phyloP scores from a whole-genome alignment of 2,797 vertebrate genomes.

The Bradypodion ventrale region DNA sequence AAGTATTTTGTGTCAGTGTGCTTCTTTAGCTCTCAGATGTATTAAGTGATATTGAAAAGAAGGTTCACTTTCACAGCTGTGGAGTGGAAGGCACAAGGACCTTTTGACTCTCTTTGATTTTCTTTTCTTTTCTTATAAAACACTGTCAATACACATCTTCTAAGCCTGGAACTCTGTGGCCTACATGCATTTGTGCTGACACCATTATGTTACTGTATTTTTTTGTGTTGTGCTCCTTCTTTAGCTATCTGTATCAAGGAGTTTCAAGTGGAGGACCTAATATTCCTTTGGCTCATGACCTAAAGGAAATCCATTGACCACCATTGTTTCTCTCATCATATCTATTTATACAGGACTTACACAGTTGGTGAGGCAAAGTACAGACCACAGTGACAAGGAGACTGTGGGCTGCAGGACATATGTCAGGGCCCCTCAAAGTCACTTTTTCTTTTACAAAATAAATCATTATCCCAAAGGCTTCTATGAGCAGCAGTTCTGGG shows the following conservation, averaged over 20 bases:
- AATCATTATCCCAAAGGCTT: no score
- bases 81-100: neutral
- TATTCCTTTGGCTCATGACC: neutral
- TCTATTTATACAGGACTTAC: neutral
- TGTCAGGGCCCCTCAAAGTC: no score
- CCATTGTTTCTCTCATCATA: neutral
- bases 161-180: neutral
- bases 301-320: neutral
- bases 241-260: neutral
- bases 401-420: neutral
- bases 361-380: no score
- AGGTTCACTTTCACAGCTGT: neutral
- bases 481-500: no score
- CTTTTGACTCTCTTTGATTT: slow-evolving; percentile 9
- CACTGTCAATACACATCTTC: neutral
- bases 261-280: neutral
- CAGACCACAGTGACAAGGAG: no score
- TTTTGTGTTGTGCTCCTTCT: neutral
- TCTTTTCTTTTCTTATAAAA: neutral
- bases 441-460: no score
- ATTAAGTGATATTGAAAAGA: slow-evolving; percentile 11
- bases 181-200: neutral
- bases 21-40: neutral
- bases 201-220: slow-evolving; percentile 14
- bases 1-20: neutral